Conservation (phyloP, 2,888 invertebrate species). For the Blastobasis lacticolella region DNA sequence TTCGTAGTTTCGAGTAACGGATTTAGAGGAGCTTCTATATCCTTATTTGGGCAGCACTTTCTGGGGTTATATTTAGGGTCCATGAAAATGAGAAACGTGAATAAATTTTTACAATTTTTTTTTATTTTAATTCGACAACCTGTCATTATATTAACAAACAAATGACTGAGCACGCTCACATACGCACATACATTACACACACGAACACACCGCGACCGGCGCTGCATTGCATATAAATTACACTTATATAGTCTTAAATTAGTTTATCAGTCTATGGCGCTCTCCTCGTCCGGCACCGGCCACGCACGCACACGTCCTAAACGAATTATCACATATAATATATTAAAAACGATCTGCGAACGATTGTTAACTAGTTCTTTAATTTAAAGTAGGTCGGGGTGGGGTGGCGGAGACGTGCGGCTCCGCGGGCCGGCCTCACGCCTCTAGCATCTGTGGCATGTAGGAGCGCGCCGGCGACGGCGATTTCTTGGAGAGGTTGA, state of each 20-base stretch:
- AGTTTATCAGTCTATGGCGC: constrained; percentile 76
- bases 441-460: constrained; percentile 78
- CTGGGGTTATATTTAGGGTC: not conserved
- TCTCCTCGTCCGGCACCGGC: constrained; percentile 73
- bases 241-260: constrained; percentile 76
- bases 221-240: constrained; percentile 78
- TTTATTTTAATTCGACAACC: constrained; percentile 83
- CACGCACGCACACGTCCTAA: constrained; percentile 71
- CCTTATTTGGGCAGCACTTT: no score
- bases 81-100: constrained; percentile 37
- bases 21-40: no score
- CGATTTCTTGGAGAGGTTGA: constrained; percentile 92
- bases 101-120: constrained; percentile 68
- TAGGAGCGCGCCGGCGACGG: constrained; percentile 75
- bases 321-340: constrained; percentile 80
- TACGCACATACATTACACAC: constrained; percentile 75
- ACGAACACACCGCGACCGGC: constrained; percentile 78
- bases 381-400: constrained; percentile 72
- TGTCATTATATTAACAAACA: constrained; percentile 82
- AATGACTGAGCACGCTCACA: constrained; percentile 78
- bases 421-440: constrained; percentile 75
- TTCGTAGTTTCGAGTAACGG: no score
- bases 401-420: constrained; percentile 64
- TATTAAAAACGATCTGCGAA: constrained; percentile 78
- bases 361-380: constrained; percentile 65